Evolutionary conservation across 2,888 invertebrate species (phyloP).

Genomic region (Lasioglossum villosulum): DNA sequence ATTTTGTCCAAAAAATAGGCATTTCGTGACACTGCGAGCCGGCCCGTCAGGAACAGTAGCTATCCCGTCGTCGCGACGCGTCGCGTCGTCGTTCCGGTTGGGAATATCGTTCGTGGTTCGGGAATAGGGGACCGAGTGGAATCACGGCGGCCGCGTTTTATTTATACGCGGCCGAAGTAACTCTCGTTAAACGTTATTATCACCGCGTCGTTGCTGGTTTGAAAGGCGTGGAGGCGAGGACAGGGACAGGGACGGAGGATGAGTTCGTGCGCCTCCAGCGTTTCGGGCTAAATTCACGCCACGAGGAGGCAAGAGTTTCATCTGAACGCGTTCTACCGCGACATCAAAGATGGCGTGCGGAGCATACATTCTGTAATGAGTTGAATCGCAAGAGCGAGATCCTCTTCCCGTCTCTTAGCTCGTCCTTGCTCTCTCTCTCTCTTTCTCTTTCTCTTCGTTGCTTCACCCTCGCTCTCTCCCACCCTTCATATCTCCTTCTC

Average conservation of each 20-base stretch:
- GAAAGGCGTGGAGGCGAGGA: constrained; percentile 40
- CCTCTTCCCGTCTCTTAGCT: constrained; percentile 2
- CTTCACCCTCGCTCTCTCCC: background rate
- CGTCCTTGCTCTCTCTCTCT: constrained; percentile 15
- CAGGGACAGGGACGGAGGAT: background rate
- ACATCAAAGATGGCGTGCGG: constrained; percentile 81
- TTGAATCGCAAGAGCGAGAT: constrained; percentile 77
- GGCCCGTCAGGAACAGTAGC: no score
- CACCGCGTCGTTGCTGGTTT: constrained; percentile 52
- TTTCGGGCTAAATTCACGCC: constrained; percentile 71
- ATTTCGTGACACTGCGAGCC: no score
- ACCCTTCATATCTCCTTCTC: background rate
- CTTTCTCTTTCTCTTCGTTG: constrained; percentile 17
- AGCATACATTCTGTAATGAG: constrained; percentile 82
- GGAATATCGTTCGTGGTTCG: constrained; percentile 35
- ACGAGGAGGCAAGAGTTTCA: constrained; percentile 73
- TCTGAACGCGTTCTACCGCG: constrained; percentile 73
- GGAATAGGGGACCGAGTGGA: background rate
- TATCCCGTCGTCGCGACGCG: no score
- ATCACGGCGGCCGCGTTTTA: constrained; percentile 42
- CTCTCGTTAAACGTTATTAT: constrained; percentile 70
- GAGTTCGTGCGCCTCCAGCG: constrained; percentile 54
- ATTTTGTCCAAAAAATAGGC: no score
- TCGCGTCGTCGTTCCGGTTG: background rate
- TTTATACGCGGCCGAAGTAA: constrained; percentile 52